Conservation (phyloP, 2,797 vertebrate genomes). For the Sebastiscus albofasciatus region DNA sequence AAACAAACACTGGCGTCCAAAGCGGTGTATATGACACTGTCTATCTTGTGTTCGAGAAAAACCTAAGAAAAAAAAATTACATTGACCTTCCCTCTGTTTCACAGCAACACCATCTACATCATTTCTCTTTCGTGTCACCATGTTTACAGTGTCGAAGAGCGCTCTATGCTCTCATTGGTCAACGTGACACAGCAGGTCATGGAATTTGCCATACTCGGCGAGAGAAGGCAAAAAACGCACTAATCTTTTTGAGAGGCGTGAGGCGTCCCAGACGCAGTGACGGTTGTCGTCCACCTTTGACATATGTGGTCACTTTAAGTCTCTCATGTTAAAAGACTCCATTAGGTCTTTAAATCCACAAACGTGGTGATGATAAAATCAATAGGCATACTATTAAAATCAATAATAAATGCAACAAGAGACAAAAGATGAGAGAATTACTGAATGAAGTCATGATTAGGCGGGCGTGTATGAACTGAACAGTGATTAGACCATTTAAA, state of each 20-base stretch:
- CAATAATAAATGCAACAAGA: background rate
- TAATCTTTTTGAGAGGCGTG: background rate
- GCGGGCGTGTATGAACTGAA: background rate
- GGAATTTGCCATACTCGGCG: too few relatives aligned
- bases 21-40: background rate
- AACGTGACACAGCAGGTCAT: too few relatives aligned
- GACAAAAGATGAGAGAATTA: background rate
- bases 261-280: background rate
- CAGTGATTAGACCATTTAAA: constrained; percentile 16
- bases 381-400: background rate
- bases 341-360: background rate
- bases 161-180: too few relatives aligned
- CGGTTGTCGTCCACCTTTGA: background rate
- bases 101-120: too few relatives aligned
- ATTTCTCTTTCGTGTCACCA: too few relatives aligned
- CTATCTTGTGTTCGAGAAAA: too few relatives aligned
- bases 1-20: background rate
- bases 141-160: too few relatives aligned
- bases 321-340: background rate
- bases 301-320: background rate
- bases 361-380: constrained; percentile 15
- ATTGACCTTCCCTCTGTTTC: too few relatives aligned
- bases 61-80: too few relatives aligned
- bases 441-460: constrained; percentile 1
- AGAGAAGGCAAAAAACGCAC: background rate